These are phyloP conservation scores for Lasioglossum oenotherae DNA, from an alignment of 2,888 invertebrate species.

Conservation along the genomic window DNA sequence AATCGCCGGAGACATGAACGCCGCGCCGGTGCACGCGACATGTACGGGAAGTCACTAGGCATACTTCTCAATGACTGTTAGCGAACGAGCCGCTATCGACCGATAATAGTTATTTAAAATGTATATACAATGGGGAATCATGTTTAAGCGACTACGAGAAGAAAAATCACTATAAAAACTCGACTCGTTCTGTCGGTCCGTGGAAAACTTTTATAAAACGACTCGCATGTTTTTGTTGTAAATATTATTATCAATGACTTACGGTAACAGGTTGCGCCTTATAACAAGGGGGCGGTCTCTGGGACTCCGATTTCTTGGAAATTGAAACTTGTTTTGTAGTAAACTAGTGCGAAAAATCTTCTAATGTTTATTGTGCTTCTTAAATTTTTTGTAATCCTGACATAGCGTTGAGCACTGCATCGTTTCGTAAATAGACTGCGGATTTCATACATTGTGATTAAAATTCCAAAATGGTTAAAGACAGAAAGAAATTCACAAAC, in stretches of 20 bases:
- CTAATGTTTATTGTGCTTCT: neutral
- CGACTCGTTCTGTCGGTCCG: slow-evolving; percentile 22
- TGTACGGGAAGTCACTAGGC: neutral
- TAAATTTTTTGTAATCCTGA: too few relatives aligned
- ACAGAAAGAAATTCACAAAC: neutral
- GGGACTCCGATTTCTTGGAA: neutral
- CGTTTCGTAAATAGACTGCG: neutral
- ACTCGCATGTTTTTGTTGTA: slow-evolving; percentile 28
- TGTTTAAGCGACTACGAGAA: slow-evolving; percentile 40
- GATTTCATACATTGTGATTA: neutral
- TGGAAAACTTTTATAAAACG: slow-evolving; percentile 44
- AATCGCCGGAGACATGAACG: neutral
- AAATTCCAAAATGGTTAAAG: neutral
- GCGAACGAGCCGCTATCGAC: slow-evolving; percentile 36
- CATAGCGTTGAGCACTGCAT: neutral
- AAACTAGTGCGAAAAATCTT: neutral
- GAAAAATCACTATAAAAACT: slow-evolving; percentile 52
- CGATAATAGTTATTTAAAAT: slow-evolving; percentile 40
- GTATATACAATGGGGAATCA: slow-evolving; percentile 54
- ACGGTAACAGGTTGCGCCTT: slow-evolving; percentile 29
- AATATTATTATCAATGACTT: slow-evolving; percentile 27
- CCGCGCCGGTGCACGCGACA: neutral
- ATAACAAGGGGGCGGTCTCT: neutral
- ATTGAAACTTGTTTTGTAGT: neutral
- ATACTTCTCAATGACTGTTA: neutral